Percentiles rank a stretch among this genome's conserved stretches.
Evolutionary conservation across 2,113 vertebrate genomes (phyloP).

Genomic region (Eublepharis macularius): DNA sequence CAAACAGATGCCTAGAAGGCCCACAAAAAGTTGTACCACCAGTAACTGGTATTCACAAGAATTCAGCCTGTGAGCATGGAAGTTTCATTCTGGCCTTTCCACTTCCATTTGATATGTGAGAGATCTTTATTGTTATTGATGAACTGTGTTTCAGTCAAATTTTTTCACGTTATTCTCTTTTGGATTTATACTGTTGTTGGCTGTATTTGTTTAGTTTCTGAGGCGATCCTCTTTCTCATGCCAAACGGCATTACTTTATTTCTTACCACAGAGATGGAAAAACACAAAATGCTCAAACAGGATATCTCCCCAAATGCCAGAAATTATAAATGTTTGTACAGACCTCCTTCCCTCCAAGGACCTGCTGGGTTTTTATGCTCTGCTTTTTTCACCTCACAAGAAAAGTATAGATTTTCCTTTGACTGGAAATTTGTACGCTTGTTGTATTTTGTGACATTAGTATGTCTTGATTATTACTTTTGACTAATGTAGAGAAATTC

Average conservation of each 20-base stretch:
- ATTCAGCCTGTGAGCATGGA: too few relatives aligned
- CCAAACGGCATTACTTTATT: not conserved
- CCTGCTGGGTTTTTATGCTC: not conserved
- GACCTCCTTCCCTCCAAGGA: not conserved
- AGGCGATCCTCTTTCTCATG: not conserved
- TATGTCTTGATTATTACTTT: constrained; percentile 1
- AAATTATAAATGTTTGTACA: not conserved
- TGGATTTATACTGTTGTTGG: not conserved
- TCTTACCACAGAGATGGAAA: not conserved
- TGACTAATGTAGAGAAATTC: constrained; percentile 14
- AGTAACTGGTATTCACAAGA: too few relatives aligned
- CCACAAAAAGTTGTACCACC: too few relatives aligned
- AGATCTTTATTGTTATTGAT: not conserved
- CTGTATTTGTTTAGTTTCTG: not conserved
- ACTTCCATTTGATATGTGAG: not conserved
- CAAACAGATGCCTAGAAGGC: too few relatives aligned
- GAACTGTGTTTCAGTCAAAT: not conserved
- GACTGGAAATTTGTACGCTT: constrained; percentile 3
- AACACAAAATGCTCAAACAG: not conserved
- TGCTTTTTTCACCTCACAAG: not conserved
- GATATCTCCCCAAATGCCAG: not conserved
- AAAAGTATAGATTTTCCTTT: not conserved
- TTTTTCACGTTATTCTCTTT: not conserved
- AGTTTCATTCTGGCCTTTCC: not conserved
- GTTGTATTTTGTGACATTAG: constrained; percentile 18